Base-by-base conservation (phyloP, 2,888 invertebrate genomes). In the Hypolimnas misippus region DNA sequence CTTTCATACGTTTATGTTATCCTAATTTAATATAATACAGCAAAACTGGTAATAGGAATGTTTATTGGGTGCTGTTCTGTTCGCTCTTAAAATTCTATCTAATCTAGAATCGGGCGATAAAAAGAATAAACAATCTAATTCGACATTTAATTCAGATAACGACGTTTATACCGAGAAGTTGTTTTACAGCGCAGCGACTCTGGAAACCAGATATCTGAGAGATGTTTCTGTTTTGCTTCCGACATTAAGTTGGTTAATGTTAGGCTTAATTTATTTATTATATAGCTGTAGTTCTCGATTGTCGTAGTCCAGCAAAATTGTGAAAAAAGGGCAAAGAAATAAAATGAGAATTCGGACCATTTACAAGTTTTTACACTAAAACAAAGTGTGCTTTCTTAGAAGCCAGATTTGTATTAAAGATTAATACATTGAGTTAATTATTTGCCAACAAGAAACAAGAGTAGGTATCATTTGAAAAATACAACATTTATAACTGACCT, bases 71-170 rank as follows among this genome's bases (percentile, higher is more conserved):
- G 25, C 42, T 17, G 16, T 17, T 8, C 10, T 5, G 21, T 4
- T 21, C 12, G 35, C 44, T 14, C 14, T 14, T 29, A 1, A 46
- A 29, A n/a, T 49, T 14, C 25, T 14, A 29, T 49, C 49, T 49
- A 29, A 49, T 49, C 49, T 49, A 5, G 49, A 49, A 49, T 25
- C 29, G 4, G 16, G n/a, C 14, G n/a, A 25, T 16, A 42, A 42
- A 8, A 42, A 42, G n/a, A 42, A 17, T 25, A 17, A 52, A 12
- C 52, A 53, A 8, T 53, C 21, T 38, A 3, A 53, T 7, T 38
- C 21, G 53, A 38, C 21, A 12, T 21, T 35, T 38, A 38, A 19
- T 38, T 38, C 5, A n/a, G n/a, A 46, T 19, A 21, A 46, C 21
- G 19, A 5, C 16, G 2, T 7, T 8, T 42, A 17, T 42, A 17